Conservation (phyloP, 2,797 vertebrate genomes). For the Peromyscus nudipes region DNA sequence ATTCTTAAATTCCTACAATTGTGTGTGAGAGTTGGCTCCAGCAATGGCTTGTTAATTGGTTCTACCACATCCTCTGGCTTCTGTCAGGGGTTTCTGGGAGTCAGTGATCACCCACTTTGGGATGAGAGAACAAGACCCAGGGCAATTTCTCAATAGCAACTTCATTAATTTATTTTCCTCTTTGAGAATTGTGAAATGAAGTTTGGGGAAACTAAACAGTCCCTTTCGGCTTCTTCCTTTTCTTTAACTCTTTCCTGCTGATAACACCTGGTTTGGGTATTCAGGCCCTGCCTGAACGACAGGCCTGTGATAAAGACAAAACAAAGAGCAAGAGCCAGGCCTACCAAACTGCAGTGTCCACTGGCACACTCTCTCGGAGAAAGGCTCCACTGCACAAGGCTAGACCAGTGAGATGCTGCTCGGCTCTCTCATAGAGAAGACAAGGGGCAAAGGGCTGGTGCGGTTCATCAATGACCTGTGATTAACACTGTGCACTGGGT, state of each 20-base stretch:
- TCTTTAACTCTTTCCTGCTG: background rate
- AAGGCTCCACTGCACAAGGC: background rate
- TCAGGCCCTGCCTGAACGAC: slow-evolving; percentile 2
- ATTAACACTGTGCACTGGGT: background rate
- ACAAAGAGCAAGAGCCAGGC: background rate
- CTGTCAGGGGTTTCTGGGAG: slow-evolving; percentile 53
- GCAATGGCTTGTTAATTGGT: slow-evolving; percentile 48
- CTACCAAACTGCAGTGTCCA: background rate
- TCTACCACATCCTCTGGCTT: slow-evolving; percentile 1
- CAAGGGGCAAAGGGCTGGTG: background rate
- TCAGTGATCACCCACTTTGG: background rate
- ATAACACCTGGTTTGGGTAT: slow-evolving; percentile 14
- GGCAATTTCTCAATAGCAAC: slow-evolving; percentile 72
- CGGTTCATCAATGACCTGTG: background rate
- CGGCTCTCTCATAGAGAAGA: background rate
- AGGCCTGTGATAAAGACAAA: slow-evolving; percentile 9
- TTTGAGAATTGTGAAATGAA: slow-evolving; percentile 78
- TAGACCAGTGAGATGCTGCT: background rate
- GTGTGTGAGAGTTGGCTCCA: background rate
- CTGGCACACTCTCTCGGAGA: background rate
- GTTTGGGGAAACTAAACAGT: slow-evolving; percentile 56
- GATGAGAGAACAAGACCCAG: slow-evolving; percentile 50
- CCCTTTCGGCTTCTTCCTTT: slow-evolving; percentile 6
- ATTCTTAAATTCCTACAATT: slow-evolving; percentile 20
- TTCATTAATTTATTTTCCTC: slow-evolving; percentile 63